A percentile compares a stretch with the other conserved stretches of the same genome.
Evolutionary conservation across 2,113 vertebrate genomes (phyloP).

Genomic region (Mastomys coucha): DNA sequence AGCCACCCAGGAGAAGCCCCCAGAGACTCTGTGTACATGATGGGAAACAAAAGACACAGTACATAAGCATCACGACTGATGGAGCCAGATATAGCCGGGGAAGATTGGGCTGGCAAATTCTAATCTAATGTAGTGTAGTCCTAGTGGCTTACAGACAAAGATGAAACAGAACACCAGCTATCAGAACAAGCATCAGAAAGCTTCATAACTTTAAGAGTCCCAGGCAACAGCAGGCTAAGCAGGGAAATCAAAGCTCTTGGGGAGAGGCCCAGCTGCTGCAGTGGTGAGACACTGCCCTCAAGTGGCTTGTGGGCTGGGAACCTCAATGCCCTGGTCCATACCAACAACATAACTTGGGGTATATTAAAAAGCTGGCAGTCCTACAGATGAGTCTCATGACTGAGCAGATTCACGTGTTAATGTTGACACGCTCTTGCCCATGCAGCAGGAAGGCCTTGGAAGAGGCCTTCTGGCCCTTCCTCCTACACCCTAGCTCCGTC

Average conservation of each 20-base stretch:
- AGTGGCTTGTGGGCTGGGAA: slow-evolving; percentile 63
- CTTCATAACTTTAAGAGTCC: not conserved
- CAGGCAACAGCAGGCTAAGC: not conserved
- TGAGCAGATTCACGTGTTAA: not conserved
- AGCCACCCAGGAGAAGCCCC: not conserved
- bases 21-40: not conserved
- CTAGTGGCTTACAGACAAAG: not conserved
- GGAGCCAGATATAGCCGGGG: not conserved
- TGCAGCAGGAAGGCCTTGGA: not conserved
- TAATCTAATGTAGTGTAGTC: not conserved
- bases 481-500: not conserved
- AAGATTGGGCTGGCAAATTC: not conserved
- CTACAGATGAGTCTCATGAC: not conserved
- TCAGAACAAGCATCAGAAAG: not conserved
- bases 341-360: not conserved
- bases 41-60: not conserved
- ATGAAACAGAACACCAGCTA: not conserved
- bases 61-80: not conserved
- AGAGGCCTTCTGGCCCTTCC: not conserved
- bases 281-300: slow-evolving; percentile 73
- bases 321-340: not conserved
- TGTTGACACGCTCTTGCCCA: not conserved
- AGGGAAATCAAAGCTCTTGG: not conserved
- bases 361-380: not conserved
- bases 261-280: not conserved